phyloP scores from a whole-genome alignment of 2,797 vertebrate species.

The Echeneis naucrates region DNA sequence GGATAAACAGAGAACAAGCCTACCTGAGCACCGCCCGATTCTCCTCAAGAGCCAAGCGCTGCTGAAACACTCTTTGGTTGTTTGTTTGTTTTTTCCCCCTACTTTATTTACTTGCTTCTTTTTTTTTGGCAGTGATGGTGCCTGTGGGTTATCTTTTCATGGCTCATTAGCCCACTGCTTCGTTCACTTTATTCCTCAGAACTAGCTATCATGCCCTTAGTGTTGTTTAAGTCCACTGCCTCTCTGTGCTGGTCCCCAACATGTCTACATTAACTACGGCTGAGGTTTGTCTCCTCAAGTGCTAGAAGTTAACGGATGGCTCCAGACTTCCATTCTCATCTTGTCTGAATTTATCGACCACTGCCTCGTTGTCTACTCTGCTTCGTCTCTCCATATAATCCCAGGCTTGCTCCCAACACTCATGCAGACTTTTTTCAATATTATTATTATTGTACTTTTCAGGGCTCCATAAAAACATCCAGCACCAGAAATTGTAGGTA shows the following conservation, averaged over 20 bases:
- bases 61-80: conserved; percentile 73
- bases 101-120: conserved; percentile 71
- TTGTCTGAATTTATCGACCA: conserved; percentile 71
- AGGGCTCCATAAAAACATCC: conserved; percentile 22
- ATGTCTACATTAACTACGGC: conserved; percentile 72
- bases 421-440: conserved; percentile 30
- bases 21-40: conserved; percentile 82
- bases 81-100: conserved; percentile 33
- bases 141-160: conserved; percentile 78
- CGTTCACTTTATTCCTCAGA: conserved; percentile 73
- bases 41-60: conserved; percentile 77
- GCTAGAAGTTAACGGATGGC: conserved; percentile 60
- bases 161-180: conserved; percentile 77
- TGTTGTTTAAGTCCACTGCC: conserved; percentile 62
- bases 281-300: conserved; percentile 67
- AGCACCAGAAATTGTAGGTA: conserved; percentile 28
- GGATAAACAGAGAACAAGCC: conserved; percentile 84
- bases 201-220: conserved; percentile 68
- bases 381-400: conserved; percentile 51
- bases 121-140: conserved; percentile 68
- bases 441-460: conserved; percentile 54
- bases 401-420: conserved; percentile 39
- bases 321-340: conserved; percentile 70
- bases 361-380: conserved; percentile 46
- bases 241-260: conserved; percentile 68